Evolutionary conservation across 2,888 invertebrate species (phyloP).

Genomic region (Abscondita cerata): DNA sequence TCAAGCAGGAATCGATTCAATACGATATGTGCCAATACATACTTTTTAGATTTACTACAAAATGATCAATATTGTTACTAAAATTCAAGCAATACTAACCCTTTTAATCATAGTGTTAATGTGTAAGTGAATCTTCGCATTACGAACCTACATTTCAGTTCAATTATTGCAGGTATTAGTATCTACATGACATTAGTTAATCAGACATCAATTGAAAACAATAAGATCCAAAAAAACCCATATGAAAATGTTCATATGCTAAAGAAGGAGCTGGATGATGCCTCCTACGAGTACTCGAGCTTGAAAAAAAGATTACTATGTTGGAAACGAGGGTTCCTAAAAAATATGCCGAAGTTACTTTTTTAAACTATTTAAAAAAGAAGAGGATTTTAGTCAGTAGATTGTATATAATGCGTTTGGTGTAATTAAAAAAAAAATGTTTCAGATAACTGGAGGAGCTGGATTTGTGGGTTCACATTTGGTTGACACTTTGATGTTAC

Average conservation of each 20-base stretch:
- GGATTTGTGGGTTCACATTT: conserved; percentile 99
- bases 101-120: not conserved
- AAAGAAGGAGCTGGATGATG: conserved; percentile 64
- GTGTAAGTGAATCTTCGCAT: too few relatives aligned
- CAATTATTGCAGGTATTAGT: conserved; percentile 4
- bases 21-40: too few relatives aligned
- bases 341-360: conserved; percentile 89
- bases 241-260: conserved; percentile 44
- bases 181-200: not conserved
- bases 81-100: not conserved
- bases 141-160: too few relatives aligned
- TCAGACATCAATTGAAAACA: not conserved
- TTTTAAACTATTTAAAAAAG: conserved; percentile 88
- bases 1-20: too few relatives aligned
- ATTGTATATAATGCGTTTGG: not conserved
- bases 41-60: not conserved
- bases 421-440: conserved; percentile 15
- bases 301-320: conserved; percentile 75
- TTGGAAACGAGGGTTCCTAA: conserved; percentile 79
- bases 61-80: not conserved
- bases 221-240: not conserved
- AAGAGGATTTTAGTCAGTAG: conserved; percentile 84
- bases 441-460: conserved; percentile 91
- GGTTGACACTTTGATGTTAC: conserved; percentile 93
- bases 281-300: conserved; percentile 68